Evolutionary conservation across 1,140 invertebrate genomes (phyloP).

Genomic region (Dendroctonus valens): DNA sequence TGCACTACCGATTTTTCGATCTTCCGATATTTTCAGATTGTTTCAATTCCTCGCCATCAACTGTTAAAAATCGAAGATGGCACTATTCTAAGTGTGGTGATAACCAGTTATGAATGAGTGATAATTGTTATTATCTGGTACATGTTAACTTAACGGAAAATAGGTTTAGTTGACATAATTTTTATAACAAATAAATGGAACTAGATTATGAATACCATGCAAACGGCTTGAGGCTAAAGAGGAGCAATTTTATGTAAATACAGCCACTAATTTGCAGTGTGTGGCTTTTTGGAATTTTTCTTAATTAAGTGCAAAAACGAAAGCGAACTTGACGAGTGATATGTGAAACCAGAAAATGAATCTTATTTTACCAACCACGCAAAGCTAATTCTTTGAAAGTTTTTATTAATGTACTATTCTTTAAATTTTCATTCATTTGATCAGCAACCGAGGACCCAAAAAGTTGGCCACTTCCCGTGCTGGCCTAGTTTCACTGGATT

Average conservation of each 20-base stretch:
- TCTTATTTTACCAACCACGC: no score
- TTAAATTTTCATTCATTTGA: no score
- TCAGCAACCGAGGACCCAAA: no score
- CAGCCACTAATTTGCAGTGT: not conserved
- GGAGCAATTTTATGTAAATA: slow-evolving; percentile 1
- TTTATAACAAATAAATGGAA: slow-evolving; percentile 41
- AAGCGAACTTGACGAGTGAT: not conserved
- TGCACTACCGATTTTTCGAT: slow-evolving; percentile 16
- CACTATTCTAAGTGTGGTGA: slow-evolving; percentile 24
- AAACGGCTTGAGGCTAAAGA: slow-evolving; percentile 4
- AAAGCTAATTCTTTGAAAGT: no score
- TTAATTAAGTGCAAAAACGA: slow-evolving; percentile 3
- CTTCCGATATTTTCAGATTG: slow-evolving; percentile 20
- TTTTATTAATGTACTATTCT: no score
- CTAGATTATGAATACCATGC: slow-evolving; percentile 11
- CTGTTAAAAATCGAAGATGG: slow-evolving; percentile 27
- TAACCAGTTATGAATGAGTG: slow-evolving; percentile 33
- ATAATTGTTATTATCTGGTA: slow-evolving; percentile 43
- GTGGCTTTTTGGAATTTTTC: slow-evolving; percentile 5
- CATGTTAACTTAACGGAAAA: slow-evolving; percentile 43
- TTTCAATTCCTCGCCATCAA: slow-evolving; percentile 16
- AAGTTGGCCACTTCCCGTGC: no score
- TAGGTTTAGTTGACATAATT: slow-evolving; percentile 41
- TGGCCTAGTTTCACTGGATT: no score
- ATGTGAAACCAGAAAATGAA: no score